These are phyloP conservation scores for Dicrostonyx torquatus DNA, from an alignment of 2,797 vertebrate genomes.

Conservation along the genomic window DNA sequence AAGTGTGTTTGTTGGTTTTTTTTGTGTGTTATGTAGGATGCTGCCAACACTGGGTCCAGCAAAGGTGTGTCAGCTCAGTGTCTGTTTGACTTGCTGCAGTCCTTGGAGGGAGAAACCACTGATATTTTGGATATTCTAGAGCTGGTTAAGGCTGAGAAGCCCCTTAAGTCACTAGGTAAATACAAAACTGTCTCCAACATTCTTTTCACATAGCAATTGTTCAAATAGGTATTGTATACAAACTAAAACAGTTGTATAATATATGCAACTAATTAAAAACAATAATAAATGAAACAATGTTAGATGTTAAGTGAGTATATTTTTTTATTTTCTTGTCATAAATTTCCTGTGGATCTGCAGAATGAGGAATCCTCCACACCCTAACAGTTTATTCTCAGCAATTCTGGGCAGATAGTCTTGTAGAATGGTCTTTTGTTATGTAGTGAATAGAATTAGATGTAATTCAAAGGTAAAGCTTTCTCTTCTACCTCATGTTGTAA, in stretches of 20 bases:
- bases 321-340: constrained; percentile 39
- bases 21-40: constrained; percentile 83
- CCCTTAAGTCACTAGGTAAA: constrained; percentile 96
- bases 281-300: background rate
- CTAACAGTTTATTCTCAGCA: background rate
- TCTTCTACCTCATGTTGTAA: background rate
- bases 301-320: background rate
- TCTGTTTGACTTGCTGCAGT: constrained; percentile 96
- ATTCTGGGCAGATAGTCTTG: background rate
- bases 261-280: background rate
- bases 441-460: background rate
- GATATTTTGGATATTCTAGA: constrained; percentile 96
- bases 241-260: background rate
- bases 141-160: constrained; percentile 97
- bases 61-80: constrained; percentile 99
- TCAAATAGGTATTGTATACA: background rate
- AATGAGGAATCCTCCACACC: background rate
- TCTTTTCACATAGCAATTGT: background rate
- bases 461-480: background rate
- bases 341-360: background rate
- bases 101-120: constrained; percentile 95
- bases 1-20: background rate
- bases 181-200: constrained; percentile 33
- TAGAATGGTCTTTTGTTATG: background rate
- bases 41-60: constrained; percentile 89